A percentile compares a stretch with the other conserved stretches of the same genome.
Evolutionary conservation across 2,113 vertebrate species (phyloP).

Genomic region (Chaetorhynchus papuensis): DNA sequence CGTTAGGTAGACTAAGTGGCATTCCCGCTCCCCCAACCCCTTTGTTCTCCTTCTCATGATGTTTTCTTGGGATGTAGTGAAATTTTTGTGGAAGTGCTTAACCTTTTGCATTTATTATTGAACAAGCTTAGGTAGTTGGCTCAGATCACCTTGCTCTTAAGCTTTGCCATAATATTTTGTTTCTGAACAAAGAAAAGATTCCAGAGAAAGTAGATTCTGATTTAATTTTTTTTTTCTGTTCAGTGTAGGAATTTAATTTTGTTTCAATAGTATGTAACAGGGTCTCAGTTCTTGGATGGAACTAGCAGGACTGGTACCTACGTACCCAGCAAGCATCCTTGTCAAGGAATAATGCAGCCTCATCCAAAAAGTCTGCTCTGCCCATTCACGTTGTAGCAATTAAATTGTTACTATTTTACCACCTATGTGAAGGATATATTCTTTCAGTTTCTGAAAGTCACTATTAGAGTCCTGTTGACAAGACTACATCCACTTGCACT

Average conservation of each 20-base stretch:
- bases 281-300: neutral
- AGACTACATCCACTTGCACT: neutral
- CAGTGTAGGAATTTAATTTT: neutral
- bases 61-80: neutral
- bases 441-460: neutral
- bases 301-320: neutral
- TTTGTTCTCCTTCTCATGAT: neutral
- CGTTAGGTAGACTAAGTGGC: neutral
- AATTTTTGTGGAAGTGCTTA: neutral
- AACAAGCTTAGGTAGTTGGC: neutral
- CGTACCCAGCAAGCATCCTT: neutral
- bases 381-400: neutral
- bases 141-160: neutral
- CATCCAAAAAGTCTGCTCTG: neutral
- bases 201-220: neutral
- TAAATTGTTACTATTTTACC: neutral
- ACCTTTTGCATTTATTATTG: neutral
- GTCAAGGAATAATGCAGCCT: neutral
- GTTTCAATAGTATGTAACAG: neutral
- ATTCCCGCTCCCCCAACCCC: accelerated
- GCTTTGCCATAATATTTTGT: neutral
- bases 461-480: neutral
- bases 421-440: neutral
- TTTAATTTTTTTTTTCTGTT: neutral
- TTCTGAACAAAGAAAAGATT: neutral